Evolutionary conservation across 2,888 invertebrate genomes (phyloP), one percentile per base, ranked within the genome.

Genomic region (Chirona hameri): DNA sequence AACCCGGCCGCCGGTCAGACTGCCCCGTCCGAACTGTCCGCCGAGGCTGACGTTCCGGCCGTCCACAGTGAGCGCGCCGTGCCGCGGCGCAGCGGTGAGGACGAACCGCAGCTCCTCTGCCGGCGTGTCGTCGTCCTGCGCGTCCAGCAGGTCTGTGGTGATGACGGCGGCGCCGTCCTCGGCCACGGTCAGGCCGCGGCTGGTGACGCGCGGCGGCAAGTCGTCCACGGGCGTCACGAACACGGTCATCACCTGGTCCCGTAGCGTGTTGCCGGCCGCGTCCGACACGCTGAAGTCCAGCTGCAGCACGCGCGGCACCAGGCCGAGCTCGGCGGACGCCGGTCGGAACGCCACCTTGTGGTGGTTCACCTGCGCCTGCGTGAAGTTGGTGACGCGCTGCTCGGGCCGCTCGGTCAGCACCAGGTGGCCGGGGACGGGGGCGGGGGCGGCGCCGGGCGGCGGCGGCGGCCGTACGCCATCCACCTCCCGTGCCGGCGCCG

Each of bases 331-430:
- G 52, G 85, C 85, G 27, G 84, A 84, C 9, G 88, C 88, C 0
- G 88, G 88, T 55, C 86, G 84, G 83, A 87, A 88, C 83, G 88
- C 87, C 24, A 88, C 86, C 85, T 88, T 88, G 79, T 86, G 86
- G 83, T 88, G 87, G 84, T 87, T 88, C n/a, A 88, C 85, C 85
- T 88, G 86, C 15, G 87, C 86, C 83, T 88, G 88, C 0, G 86
- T 87, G 83, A 88, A 88, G 52, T 84, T 85, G 18, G 82, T 83
- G 24, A 88, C 31, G 14, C 31, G 31, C 18, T 39, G 55, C 4
- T 76, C 76, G 14, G 69, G 55, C 31, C 69, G n/a, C 3, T 84
- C 84, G 39, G 79, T 81, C 24, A 81, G 79, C 21, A 84, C 84
- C n/a, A 84, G 29, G n/a, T 69, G 14, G 14, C 84, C 88, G 15